Conservation (phyloP, 2,888 invertebrate species). For the Lithophane ornitopus region DNA sequence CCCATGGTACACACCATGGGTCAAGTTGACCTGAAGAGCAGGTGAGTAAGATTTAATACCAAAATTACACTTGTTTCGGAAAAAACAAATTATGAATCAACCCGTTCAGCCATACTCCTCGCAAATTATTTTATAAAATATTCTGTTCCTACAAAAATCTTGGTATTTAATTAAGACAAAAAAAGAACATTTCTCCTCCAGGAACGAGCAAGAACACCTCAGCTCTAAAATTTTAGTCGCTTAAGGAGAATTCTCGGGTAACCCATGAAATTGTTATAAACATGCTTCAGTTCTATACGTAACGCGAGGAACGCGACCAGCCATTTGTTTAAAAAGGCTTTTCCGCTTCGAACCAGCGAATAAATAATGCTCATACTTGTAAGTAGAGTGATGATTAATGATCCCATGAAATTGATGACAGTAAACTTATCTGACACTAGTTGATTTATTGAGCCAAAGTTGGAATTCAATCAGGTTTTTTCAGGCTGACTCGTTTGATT, state of each 20-base stretch:
- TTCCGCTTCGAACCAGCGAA: conserved; percentile 65
- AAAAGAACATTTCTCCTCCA: conserved; percentile 28
- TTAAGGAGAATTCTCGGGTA: conserved; percentile 62
- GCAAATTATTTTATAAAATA: background rate
- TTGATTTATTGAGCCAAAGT: conserved; percentile 67
- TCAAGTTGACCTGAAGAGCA: no score
- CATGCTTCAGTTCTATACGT: conserved; percentile 70
- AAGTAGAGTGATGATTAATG: conserved; percentile 67
- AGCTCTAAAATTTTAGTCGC: conserved; percentile 54
- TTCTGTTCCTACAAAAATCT: background rate
- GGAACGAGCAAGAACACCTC: conserved; percentile 43
- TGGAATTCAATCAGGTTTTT: conserved; percentile 65
- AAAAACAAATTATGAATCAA: background rate
- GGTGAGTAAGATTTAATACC: background rate
- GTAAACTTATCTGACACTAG: conserved; percentile 69
- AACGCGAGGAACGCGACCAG: conserved; percentile 69
- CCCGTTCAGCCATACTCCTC: background rate
- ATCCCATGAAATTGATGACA: conserved; percentile 67
- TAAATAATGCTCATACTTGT: conserved; percentile 58
- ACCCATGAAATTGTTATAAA: conserved; percentile 69
- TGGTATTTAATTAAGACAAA: conserved; percentile 17
- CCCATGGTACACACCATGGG: no score
- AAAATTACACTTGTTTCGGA: background rate
- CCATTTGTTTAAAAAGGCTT: conserved; percentile 71
- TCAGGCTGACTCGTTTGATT: conserved; percentile 37